Evolutionary conservation across 2,888 invertebrate species (phyloP).

Genomic region (Apoderus coryli): DNA sequence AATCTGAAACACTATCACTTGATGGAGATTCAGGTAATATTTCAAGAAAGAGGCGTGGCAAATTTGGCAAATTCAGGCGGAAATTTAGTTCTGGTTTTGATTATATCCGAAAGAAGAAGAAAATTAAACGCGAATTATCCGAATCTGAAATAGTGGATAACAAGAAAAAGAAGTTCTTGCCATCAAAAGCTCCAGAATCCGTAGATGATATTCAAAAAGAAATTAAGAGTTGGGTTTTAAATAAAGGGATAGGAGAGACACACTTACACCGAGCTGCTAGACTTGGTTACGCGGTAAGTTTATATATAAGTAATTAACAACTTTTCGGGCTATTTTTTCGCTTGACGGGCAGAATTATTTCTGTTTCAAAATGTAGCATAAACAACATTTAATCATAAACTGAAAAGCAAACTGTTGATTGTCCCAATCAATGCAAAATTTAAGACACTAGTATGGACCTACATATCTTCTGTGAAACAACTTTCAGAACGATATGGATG

Average conservation of each 20-base stretch:
- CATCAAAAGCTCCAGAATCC: conserved; percentile 43
- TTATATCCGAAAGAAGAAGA: conserved; percentile 81
- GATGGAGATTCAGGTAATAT: conserved; percentile 27
- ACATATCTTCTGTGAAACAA: no score
- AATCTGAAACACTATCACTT: conserved; percentile 28
- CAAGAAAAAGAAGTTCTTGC: conserved; percentile 26
- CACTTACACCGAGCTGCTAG: conserved; percentile 83
- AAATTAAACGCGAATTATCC: conserved; percentile 42
- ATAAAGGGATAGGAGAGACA: conserved; percentile 89
- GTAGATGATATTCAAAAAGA: conserved; percentile 70
- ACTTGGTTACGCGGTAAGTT: conserved; percentile 68
- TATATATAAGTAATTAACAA: conserved; percentile 1
- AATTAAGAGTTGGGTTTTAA: conserved; percentile 82
- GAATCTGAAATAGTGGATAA: conserved; percentile 17
- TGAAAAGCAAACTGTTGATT: no score
- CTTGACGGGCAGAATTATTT: no score
- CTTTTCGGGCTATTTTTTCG: no score
- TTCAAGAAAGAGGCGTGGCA: conserved; percentile 35
- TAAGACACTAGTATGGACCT: no score
- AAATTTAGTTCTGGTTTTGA: conserved; percentile 78
- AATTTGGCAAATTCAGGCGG: conserved; percentile 50
- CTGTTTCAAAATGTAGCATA: no score
- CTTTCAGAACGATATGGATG: no score
- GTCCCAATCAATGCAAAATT: no score
- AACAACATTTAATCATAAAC: no score